Evolutionary conservation across 1,140 invertebrate genomes (phyloP).

Genomic region (Stenopsyche tienmushanensis): DNA sequence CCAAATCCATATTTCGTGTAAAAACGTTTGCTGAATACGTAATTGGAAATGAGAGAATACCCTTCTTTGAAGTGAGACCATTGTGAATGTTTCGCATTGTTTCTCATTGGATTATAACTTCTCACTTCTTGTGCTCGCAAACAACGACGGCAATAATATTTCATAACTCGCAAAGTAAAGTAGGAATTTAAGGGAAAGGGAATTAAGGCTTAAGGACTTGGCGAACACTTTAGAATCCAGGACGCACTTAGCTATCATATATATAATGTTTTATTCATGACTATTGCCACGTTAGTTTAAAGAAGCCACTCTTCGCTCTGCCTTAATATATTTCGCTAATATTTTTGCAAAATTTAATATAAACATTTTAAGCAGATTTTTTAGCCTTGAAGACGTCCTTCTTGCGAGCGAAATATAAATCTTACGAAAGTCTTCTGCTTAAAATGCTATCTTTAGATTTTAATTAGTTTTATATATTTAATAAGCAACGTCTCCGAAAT

Average conservation of each 20-base stretch:
- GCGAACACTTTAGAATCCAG: neutral
- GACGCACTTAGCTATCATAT: neutral
- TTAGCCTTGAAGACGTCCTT: conserved; percentile 1
- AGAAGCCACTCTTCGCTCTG: no score
- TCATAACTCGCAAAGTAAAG: conserved; percentile 8
- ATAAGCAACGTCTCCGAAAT: no score
- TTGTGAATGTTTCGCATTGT: neutral
- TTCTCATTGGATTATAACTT: neutral
- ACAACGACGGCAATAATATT: conserved; percentile 4
- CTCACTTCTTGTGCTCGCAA: neutral
- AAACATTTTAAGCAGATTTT: no score
- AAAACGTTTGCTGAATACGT: neutral
- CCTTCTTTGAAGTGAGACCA: neutral
- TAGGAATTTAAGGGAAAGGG: conserved; percentile 3
- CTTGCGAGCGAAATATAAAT: neutral
- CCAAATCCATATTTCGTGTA: neutral
- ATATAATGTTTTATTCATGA: conserved; percentile 9
- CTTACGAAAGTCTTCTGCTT: no score
- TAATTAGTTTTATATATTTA: no score
- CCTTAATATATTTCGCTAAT: no score
- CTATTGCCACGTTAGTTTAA: no score
- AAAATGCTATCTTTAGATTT: no score
- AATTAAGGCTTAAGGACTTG: conserved; percentile 8
- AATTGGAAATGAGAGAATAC: neutral
- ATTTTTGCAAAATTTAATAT: no score